Evolutionary conservation across 2,888 invertebrate genomes (phyloP).

Genomic region (Onthophagus sagittarius): DNA sequence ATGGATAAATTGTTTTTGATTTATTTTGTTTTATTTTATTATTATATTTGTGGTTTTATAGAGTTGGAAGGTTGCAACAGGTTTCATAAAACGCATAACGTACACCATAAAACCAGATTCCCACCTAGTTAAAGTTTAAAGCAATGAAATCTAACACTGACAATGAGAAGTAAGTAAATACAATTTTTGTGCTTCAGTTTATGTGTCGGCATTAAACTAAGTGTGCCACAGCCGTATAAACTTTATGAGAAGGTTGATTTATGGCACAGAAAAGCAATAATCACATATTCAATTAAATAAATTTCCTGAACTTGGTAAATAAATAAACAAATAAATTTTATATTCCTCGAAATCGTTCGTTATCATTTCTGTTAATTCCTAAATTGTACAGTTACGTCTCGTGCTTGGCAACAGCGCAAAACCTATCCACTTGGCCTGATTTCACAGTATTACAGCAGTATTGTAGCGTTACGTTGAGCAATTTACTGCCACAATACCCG

Average conservation of each 20-base stretch:
- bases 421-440: background rate
- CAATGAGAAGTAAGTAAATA: background rate
- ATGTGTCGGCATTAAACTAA: background rate
- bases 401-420: background rate
- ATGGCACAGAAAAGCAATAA: background rate
- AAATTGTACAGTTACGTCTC: background rate
- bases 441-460: background rate
- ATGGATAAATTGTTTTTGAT: background rate
- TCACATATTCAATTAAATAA: no score
- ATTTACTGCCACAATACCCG: background rate
- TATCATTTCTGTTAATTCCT: background rate
- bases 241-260: background rate
- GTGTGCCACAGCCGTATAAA: background rate
- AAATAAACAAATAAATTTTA: background rate
- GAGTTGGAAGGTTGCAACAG: background rate
- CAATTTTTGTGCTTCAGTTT: background rate
- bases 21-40: background rate
- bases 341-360: background rate
- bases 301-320: background rate
- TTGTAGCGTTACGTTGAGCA: background rate
- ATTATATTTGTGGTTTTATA: background rate
- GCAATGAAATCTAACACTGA: background rate
- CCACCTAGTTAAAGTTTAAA: background rate
- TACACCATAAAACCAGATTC: background rate
- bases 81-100: background rate